phyloP scores from a whole-genome alignment of 1,140 invertebrate genomes.

The Orchestia grillus region DNA sequence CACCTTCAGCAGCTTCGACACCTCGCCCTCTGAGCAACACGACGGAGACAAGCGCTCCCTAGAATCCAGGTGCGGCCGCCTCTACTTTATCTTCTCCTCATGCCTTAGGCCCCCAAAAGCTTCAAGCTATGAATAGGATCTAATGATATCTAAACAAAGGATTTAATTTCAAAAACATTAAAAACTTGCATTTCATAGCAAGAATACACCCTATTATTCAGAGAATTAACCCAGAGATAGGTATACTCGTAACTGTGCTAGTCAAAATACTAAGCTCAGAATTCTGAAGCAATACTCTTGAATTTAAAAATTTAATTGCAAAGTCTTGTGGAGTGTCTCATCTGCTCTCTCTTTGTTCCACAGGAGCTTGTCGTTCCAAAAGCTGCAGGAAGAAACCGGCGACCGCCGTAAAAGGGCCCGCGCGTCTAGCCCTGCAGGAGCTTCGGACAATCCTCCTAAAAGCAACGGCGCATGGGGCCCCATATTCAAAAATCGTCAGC shows the following conservation, averaged over 20 bases:
- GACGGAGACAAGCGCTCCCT: background rate
- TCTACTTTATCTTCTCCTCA: background rate
- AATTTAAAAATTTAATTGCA: no score
- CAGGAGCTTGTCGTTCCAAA: constrained; percentile 32
- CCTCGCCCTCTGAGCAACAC: background rate
- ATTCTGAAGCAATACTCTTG: background rate
- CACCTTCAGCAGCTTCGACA: background rate
- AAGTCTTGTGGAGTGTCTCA: background rate
- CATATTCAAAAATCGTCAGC: background rate
- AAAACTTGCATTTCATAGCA: no score
- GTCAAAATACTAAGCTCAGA: no score
- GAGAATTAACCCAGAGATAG: no score
- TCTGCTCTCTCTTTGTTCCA: background rate
- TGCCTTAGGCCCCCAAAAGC: background rate
- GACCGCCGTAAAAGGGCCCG: background rate
- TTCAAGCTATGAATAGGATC: background rate
- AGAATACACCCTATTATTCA: no score
- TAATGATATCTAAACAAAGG: background rate
- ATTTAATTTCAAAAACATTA: no score
- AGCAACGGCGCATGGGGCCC: background rate
- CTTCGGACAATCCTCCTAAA: background rate
- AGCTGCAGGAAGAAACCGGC: background rate
- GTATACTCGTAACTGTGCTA: no score
- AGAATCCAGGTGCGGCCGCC: background rate
- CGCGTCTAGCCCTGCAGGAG: background rate